phyloP scores from a whole-genome alignment of 2,113 vertebrate genomes.

The Corynorhinus townsendii region DNA sequence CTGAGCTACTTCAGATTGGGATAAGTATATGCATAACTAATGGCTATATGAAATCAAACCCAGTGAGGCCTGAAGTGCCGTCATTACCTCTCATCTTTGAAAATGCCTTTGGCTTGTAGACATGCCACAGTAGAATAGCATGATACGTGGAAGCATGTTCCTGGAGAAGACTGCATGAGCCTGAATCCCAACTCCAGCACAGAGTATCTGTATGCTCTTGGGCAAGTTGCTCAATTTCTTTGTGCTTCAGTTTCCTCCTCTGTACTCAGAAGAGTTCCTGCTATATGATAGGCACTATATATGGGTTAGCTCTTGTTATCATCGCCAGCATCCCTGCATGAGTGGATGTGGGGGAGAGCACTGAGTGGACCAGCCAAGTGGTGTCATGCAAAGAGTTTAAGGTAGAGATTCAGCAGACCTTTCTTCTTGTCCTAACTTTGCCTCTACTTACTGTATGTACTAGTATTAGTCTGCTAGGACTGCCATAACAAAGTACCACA shows the following conservation, averaged over 20 bases:
- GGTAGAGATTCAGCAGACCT: not conserved
- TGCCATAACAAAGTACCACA: not conserved
- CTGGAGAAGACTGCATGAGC: not conserved
- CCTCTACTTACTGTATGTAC: not conserved
- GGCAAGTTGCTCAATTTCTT: not conserved
- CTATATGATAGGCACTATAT: not conserved
- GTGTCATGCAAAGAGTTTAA: not conserved
- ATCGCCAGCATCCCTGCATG: rapidly evolving
- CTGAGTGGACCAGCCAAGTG: not conserved
- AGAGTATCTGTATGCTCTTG: not conserved
- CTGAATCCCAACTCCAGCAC: not conserved
- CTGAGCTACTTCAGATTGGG: not conserved
- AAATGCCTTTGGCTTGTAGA: not conserved
- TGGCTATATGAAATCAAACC: not conserved
- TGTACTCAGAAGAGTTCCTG: not conserved
- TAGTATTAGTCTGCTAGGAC: not conserved
- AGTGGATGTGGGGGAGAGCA: not conserved
- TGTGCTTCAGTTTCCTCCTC: not conserved
- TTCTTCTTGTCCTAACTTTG: not conserved
- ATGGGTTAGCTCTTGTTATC: not conserved
- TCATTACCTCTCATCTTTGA: not conserved
- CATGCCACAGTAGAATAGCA: not conserved
- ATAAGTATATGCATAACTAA: not conserved
- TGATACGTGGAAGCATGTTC: too few relatives aligned
- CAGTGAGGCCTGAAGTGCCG: not conserved